A percentile compares a stretch with the other conserved stretches of the same genome.
Conservation (phyloP, 1,140 invertebrate genomes). For the Pseudoatta argentina region DNA sequence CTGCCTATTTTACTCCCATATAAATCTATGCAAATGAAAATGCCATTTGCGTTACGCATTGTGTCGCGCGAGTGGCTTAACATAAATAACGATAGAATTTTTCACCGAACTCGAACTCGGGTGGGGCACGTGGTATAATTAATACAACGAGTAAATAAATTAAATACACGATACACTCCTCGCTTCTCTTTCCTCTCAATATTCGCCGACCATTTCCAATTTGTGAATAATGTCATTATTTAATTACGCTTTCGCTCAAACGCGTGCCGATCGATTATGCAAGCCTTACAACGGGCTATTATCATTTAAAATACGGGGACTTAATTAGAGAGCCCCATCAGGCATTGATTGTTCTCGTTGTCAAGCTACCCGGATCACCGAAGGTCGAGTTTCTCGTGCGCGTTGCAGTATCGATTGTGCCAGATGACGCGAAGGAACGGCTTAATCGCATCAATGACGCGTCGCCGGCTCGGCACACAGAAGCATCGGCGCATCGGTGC, state of each 20-base stretch:
- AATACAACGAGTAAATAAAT: constrained; percentile 39
- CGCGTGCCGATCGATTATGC: not conserved
- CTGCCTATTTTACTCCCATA: constrained; percentile 43
- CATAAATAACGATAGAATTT: constrained; percentile 43
- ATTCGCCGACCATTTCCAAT: constrained; percentile 20
- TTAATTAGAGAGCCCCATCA: constrained; percentile 11
- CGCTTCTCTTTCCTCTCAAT: not conserved
- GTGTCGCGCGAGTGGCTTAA: constrained; percentile 17
- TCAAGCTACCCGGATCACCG: not conserved
- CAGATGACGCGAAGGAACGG: constrained; percentile 51
- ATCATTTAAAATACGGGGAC: constrained; percentile 23
- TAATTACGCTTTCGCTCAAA: constrained; percentile 1
- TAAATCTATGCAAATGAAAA: constrained; percentile 59
- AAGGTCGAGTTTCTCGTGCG: not conserved
- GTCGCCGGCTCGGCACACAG: constrained; percentile 19
- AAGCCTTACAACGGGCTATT: constrained; percentile 2
- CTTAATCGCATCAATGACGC: constrained; percentile 54
- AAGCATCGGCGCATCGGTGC: not conserved
- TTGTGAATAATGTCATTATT: constrained; percentile 25
- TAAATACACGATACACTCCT: not conserved
- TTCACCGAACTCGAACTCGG: not conserved
- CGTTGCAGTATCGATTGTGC: constrained; percentile 30
- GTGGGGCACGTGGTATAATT: constrained; percentile 17
- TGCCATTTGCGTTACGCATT: constrained; percentile 36
- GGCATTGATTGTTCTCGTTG: not conserved